Evolutionary conservation across 2,797 vertebrate species (phyloP).

Genomic region (Danio aesculapii): DNA sequence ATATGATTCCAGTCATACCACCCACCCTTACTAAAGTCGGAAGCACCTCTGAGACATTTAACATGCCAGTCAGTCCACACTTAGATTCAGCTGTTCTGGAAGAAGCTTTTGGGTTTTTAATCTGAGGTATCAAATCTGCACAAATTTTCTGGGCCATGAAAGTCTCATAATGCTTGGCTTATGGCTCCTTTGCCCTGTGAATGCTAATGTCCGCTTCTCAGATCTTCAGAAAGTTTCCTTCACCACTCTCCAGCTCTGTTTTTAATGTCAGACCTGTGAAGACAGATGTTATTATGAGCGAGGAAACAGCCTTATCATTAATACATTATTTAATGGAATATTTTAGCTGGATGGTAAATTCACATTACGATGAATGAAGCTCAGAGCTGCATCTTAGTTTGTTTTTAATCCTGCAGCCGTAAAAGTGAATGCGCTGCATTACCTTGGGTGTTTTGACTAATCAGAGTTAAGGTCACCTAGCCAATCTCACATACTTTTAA

Average conservation of each 20-base stretch:
- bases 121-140: conserved; percentile 66
- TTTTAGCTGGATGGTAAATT: conserved; percentile 44
- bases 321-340: conserved; percentile 46
- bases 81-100: conserved; percentile 53
- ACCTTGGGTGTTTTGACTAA: conserved; percentile 6
- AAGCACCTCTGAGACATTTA: conserved; percentile 53
- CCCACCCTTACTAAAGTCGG: conserved; percentile 36
- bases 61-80: conserved; percentile 60
- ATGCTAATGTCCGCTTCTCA: conserved; percentile 56
- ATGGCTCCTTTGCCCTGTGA: conserved; percentile 52
- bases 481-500: conserved; percentile 4
- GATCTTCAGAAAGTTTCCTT: conserved; percentile 50
- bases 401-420: conserved; percentile 44
- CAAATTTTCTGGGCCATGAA: conserved; percentile 62
- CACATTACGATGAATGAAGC: conserved; percentile 38
- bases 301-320: conserved; percentile 43
- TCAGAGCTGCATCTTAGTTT: conserved; percentile 38
- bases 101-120: conserved; percentile 63
- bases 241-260: conserved; percentile 22
- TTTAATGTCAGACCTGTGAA: conserved; percentile 51
- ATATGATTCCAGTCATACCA: conserved; percentile 32
- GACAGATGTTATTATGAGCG: conserved; percentile 19
- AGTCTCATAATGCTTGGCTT: conserved; percentile 62
- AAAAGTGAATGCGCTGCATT: conserved; percentile 31
- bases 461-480: conserved; percentile 19